phyloP scores from a whole-genome alignment of 2,113 vertebrate genomes.

The Zootoca vivipara region DNA sequence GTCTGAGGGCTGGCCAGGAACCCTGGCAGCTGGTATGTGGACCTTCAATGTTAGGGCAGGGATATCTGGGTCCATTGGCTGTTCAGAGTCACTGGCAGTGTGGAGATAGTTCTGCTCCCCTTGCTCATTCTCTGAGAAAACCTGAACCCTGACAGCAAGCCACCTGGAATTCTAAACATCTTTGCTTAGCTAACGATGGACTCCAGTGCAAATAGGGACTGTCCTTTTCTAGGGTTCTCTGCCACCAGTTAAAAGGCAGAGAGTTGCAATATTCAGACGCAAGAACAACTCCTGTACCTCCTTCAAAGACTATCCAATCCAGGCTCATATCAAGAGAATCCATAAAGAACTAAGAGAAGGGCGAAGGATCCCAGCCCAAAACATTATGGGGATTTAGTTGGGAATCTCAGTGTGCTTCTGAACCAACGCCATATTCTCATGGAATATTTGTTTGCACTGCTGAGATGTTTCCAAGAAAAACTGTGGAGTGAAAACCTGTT shows the following conservation, averaged over 20 bases:
- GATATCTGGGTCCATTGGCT: too few species aligned
- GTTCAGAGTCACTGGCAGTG: too few species aligned
- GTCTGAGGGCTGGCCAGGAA: too few species aligned
- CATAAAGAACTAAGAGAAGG: neutral
- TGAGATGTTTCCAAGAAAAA: conserved; percentile 1
- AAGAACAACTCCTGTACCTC: neutral
- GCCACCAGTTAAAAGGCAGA: neutral
- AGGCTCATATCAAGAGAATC: neutral
- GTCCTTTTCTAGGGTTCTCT: too few species aligned
- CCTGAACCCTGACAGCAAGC: neutral
- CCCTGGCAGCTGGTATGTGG: too few species aligned
- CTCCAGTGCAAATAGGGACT: neutral
- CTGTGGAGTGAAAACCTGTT: neutral
- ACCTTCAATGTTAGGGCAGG: too few species aligned
- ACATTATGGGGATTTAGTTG: neutral
- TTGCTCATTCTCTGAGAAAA: too few species aligned
- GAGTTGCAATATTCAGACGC: neutral
- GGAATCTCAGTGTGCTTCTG: neutral
- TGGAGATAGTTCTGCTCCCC: too few species aligned
- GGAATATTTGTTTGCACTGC: neutral
- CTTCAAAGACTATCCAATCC: neutral
- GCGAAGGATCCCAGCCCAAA: neutral
- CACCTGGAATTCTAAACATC: neutral
- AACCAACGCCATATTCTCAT: neutral
- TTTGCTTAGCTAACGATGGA: neutral